These are phyloP conservation scores for Aplochiton taeniatus DNA, from an alignment of 2,797 vertebrate genomes.

Conservation along the genomic window DNA sequence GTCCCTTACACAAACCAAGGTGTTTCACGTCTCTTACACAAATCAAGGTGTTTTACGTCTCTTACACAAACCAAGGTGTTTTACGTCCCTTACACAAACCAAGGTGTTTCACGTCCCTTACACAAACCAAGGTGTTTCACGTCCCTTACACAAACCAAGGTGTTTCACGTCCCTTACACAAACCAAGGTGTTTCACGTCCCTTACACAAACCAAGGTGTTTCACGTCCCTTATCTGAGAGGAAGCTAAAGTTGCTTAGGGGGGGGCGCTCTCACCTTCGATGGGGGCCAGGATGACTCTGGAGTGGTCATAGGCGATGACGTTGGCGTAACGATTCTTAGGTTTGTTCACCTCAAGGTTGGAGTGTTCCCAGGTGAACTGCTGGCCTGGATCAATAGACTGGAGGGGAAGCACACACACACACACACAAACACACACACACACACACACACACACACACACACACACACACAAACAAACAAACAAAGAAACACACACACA, in stretches of 20 bases:
- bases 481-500: constrained; percentile 1
- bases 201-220: neutral
- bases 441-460: constrained; percentile 18
- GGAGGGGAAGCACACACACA: constrained; percentile 25
- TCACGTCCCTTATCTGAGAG: constrained; percentile 8
- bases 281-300: constrained; percentile 91
- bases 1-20: no score
- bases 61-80: neutral
- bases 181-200: no score
- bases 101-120: constrained; percentile 5
- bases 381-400: constrained; percentile 98
- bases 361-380: constrained; percentile 99
- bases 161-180: constrained; percentile 17
- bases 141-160: constrained; percentile 10
- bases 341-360: constrained; percentile 98
- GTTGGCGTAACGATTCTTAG: constrained; percentile 97
- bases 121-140: no score
- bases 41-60: constrained; percentile 2
- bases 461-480: constrained; percentile 8
- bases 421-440: constrained; percentile 9
- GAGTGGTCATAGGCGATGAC: constrained; percentile 99
- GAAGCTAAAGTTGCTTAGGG: constrained; percentile 7
- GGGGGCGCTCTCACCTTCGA: constrained; percentile 82
- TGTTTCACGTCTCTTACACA: constrained; percentile 11
- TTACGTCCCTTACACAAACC: constrained; percentile 11